phyloP scores from a whole-genome alignment of 2,113 vertebrate species.

The Callospermophilus lateralis region DNA sequence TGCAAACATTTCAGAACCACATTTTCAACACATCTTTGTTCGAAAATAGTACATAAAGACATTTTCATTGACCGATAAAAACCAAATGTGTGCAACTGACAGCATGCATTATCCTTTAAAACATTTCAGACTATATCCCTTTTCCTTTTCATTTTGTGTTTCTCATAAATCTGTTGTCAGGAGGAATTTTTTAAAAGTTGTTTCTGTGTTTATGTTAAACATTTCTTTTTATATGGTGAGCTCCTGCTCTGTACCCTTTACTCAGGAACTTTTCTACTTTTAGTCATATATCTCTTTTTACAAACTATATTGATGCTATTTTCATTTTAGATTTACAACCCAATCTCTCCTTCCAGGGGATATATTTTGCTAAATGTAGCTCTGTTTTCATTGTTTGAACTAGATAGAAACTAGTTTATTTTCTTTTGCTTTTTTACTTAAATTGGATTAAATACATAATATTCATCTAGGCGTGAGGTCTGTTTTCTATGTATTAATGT shows the following conservation, averaged over 20 bases:
- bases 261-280: not conserved
- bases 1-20: slow-evolving; percentile 33
- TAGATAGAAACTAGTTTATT: not conserved
- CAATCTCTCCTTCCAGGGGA: not conserved
- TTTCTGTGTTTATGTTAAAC: slow-evolving; percentile 42
- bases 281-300: not conserved
- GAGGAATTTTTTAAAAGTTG: not conserved
- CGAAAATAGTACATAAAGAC: slow-evolving; percentile 31
- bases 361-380: not conserved
- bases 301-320: not conserved
- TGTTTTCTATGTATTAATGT: not conserved
- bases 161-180: slow-evolving; percentile 29
- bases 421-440: not conserved
- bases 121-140: not conserved
- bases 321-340: not conserved
- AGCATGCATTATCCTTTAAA: slow-evolving; percentile 8
- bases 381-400: not conserved
- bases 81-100: slow-evolving; percentile 6
- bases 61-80: slow-evolving; percentile 60
- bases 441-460: not conserved
- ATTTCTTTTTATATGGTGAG: not conserved
- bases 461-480: not conserved
- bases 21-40: slow-evolving; percentile 33
- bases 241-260: not conserved
- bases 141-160: slow-evolving; percentile 43